Evolutionary conservation across 2,113 vertebrate genomes (phyloP), one percentile per base, ranked within the genome.

Genomic region (Eclectus roratus): DNA sequence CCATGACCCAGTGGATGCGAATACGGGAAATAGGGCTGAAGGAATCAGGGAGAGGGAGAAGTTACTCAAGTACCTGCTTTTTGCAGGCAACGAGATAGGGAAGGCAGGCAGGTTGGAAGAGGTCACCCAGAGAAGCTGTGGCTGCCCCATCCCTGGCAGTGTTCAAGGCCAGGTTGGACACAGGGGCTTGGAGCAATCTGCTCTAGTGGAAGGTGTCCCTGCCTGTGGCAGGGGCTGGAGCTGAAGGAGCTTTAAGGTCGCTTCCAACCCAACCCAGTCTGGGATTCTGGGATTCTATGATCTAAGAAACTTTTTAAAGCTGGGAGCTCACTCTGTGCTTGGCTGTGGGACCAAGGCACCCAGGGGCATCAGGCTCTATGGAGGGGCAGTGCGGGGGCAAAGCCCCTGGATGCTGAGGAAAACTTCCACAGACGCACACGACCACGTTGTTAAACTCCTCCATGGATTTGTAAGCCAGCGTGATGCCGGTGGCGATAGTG

Each of bases 391-490:
- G 53, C 20, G 0, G 0, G n/a, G 44, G 29, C 8, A 1, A 55
- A 85, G 27, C 41, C 4, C 28, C 24, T 2, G 2, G 17, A 9
- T 16, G 44, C 63, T 4, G 17, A 29, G 55, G 43, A 39, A 63
- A 68, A 14, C 46, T 61, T 72, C 1, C 6, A 6, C 47, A 63
- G 91, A 65, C 0, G 0, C 63, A 29, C 1, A 3, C 1, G 5
- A 15, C 6, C 23, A 1, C 3, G 2, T 31, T 52, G 87, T 47
- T 19, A 6, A 53, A 14, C 83, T 76, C 80, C 94, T 44, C 23
- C 10, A 19, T 0, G 74, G 95, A 53, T 96, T 96, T 96, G 94
- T 96, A 71, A 96, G 96, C 91, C 9, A 53, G 61, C 2, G 10
- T 0, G 77, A 96, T 85, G 73, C 31, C 16, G 10, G 29, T 17